Base-by-base conservation (phyloP, 53 echinoderm and acorn worm species). In the Actinopyga echinites region DNA sequence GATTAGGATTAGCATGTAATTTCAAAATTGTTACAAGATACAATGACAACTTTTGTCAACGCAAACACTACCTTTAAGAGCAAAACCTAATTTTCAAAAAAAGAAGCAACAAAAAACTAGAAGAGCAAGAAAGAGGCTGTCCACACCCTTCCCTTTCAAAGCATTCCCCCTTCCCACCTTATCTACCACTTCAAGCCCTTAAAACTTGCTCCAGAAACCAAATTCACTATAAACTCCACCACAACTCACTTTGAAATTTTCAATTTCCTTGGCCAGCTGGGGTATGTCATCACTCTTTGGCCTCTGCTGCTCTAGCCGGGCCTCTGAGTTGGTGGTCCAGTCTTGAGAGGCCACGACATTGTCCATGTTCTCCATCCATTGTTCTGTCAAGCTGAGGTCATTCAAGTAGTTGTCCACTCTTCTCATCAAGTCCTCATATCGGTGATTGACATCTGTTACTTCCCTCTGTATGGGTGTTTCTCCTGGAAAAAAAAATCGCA, bases 381-480 rank as follows among this genome's bases (percentile, higher is more conserved):
- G 89, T 79, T 95, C 90, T 0, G 93, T 87, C 82, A 93, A 80
- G 59, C 57, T 84, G 31, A 97, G 87, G 69, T 94, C 93, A 8
- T 91, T 87, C 78, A 95, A 86, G 1, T 90, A 24, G 54, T 75
- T 88, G 34, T 91, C 83, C 56, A 92, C 66, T 61, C 87, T 88
- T 20, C 84, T 79, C 60, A 82, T 71, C 26, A 97, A 87, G 65
- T 92, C 84, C 5, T 97, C 97, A 53, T 97, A 97, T 20, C 97
- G 94, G 26, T 65, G 53, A 69, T 83, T 90, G 82, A 92, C 93
- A 26, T 94, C 94, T 13, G 78, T 63, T 49, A 97, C 90, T 52
- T 97, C 93, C 13, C 84, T 79, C 78, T 97, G 97, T 42, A 89
- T 94, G 30, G 85, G 84, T 17, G 89, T 95, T 85, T 95, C 95